These are phyloP conservation scores for Eueides isabella DNA, from an alignment of 1,140 invertebrate genomes.

Conservation along the genomic window DNA sequence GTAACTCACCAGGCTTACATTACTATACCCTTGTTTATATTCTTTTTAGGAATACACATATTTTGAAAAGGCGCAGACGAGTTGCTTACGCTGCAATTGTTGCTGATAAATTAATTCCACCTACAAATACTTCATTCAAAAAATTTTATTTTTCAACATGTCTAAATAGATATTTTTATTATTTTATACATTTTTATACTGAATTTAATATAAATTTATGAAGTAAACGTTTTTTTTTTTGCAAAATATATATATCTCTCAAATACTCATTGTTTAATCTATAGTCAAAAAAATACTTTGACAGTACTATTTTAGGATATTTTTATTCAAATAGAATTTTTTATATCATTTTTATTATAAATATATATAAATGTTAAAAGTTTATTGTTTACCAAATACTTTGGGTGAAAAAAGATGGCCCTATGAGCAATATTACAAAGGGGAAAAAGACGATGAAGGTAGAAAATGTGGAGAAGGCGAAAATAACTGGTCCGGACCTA, in stretches of 20 bases:
- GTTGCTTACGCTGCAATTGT: slow-evolving; percentile 55
- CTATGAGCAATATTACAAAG: slow-evolving; percentile 63
- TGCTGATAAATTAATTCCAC: slow-evolving; percentile 43
- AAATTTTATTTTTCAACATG: background rate
- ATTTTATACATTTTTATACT: background rate
- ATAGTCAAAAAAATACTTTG: background rate
- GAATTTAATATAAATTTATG: background rate
- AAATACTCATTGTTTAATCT: background rate
- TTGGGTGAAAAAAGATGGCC: slow-evolving; percentile 47
- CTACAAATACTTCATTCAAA: background rate
- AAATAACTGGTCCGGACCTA: slow-evolving; percentile 59
- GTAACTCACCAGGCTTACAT: too few relatives aligned
- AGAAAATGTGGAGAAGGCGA: slow-evolving; percentile 53
- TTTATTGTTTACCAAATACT: slow-evolving; percentile 35
- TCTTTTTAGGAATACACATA: slow-evolving; percentile 79
- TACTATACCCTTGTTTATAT: slow-evolving; percentile 1
- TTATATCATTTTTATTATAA: background rate
- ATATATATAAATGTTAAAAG: slow-evolving; percentile 11
- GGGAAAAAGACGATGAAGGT: slow-evolving; percentile 56
- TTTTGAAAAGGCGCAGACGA: slow-evolving; percentile 71
- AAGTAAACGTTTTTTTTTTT: too few relatives aligned
- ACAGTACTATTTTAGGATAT: background rate
- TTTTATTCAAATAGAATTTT: background rate
- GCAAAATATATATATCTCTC: background rate
- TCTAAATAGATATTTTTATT: background rate